phyloP scores from a whole-genome alignment of 2,113 vertebrate genomes.

The Ibidorhyncha struthersii region DNA sequence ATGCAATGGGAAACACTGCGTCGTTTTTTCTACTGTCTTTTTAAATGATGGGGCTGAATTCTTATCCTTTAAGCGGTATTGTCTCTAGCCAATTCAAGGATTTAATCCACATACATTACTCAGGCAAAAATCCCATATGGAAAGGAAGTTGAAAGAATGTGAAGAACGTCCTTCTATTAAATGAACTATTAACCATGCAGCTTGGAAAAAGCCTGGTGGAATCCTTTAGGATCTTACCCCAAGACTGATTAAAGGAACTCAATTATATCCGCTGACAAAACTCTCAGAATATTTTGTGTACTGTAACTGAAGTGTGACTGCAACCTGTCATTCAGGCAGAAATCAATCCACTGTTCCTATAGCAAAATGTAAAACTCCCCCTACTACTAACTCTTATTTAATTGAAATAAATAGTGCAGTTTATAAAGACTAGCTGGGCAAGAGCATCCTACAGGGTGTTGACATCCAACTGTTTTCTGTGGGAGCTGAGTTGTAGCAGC shows the following conservation, averaged over 20 bases:
- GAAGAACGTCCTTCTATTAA: background rate
- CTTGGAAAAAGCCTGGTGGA: background rate
- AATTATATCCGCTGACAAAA: slow-evolving; percentile 29
- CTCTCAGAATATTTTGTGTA: slow-evolving; percentile 14
- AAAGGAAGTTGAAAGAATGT: background rate
- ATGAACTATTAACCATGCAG: background rate
- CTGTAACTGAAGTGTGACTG: slow-evolving; percentile 36
- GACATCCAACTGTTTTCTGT: background rate
- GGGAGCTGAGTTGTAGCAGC: background rate
- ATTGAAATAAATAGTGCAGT: slow-evolving; percentile 6
- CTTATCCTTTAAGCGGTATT: background rate
- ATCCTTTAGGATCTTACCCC: background rate
- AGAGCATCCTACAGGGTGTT: background rate
- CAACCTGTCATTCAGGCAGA: slow-evolving; percentile 16
- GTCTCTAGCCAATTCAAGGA: background rate
- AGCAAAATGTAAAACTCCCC: background rate
- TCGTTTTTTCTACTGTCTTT: background rate
- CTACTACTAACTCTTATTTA: background rate
- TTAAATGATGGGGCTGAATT: background rate
- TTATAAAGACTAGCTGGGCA: background rate
- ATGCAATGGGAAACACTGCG: background rate
- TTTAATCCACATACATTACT: background rate
- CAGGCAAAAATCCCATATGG: background rate
- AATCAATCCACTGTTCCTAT: slow-evolving; percentile 25
- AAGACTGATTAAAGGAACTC: slow-evolving; percentile 17